Conservation (phyloP, 2,113 vertebrate genomes). For the Eubucco bourcierii region DNA sequence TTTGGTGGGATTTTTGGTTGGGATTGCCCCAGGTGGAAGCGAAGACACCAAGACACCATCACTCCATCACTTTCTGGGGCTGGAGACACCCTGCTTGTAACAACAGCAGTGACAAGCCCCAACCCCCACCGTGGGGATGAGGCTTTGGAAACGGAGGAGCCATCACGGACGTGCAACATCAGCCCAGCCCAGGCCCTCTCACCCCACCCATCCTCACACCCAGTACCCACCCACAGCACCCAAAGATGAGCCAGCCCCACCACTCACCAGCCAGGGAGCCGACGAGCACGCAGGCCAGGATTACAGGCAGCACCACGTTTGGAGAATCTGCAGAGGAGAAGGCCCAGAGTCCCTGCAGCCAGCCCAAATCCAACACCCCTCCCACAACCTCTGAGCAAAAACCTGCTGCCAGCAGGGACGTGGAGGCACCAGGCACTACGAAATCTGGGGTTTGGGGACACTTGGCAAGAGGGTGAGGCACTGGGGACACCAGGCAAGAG, state of each 20-base stretch:
- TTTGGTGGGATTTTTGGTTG: accelerated
- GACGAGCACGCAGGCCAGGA: accelerated
- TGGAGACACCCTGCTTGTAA: neutral
- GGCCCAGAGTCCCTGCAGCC: neutral
- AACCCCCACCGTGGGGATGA: accelerated
- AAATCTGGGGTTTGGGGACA: no score
- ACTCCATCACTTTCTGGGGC: accelerated
- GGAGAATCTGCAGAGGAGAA: neutral
- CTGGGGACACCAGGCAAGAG: no score
- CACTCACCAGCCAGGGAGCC: neutral
- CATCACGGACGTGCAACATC: neutral
- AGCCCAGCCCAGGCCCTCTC: neutral
- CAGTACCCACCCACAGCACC: neutral
- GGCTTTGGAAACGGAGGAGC: neutral
- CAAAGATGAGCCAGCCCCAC: neutral
- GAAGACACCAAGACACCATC: no score
- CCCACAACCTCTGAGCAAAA: neutral
- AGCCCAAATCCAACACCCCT: accelerated
- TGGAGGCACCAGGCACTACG: no score
- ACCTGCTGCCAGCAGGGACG: neutral
- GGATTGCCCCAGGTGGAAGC: neutral
- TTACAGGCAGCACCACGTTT: neutral
- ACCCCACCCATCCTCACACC: accelerated
- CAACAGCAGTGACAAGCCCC: neutral
- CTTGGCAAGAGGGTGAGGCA: no score